Percentiles rank a stretch among this genome's conserved stretches.
phyloP scores from a whole-genome alignment of 2,797 vertebrate species.

The Lophotriccus pileatus region DNA sequence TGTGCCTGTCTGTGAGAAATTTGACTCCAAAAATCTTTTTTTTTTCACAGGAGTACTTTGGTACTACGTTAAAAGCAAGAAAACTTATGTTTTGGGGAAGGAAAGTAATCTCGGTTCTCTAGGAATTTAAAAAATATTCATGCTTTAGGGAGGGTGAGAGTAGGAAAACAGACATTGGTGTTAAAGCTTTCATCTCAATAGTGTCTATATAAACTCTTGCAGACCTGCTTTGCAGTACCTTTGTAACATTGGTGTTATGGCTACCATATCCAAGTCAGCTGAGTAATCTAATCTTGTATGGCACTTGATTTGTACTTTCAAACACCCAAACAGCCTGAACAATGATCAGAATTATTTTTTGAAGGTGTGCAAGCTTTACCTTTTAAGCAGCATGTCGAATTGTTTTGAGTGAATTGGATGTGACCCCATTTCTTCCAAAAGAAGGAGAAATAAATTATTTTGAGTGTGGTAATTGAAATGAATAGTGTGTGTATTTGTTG shows the following conservation, averaged over 20 bases:
- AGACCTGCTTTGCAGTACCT: not conserved
- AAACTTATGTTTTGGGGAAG: not conserved
- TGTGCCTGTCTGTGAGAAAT: not conserved
- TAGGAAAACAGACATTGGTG: not conserved
- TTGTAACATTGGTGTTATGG: not conserved
- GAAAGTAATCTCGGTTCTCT: not conserved
- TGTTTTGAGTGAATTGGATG: not conserved
- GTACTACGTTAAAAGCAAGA: not conserved
- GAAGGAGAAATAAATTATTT: not conserved
- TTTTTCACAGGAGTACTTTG: not conserved
- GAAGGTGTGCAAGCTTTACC: not conserved
- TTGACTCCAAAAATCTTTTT: not conserved
- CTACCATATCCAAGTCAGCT: not conserved
- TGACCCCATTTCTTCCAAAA: not conserved
- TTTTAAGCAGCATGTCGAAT: not conserved
- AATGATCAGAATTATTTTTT: not conserved
- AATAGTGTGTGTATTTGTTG: not conserved
- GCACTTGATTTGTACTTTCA: not conserved
- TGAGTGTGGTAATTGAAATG: not conserved
- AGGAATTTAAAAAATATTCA: not conserved
- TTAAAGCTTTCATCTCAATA: not conserved
- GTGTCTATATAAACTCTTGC: not conserved
- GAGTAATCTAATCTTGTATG: not conserved
- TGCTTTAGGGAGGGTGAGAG: not conserved
- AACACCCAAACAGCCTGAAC: not conserved